These are phyloP conservation scores for Allophyes oxyacanthae DNA, from an alignment of 2,888 invertebrate genomes.

Conservation along the genomic window DNA sequence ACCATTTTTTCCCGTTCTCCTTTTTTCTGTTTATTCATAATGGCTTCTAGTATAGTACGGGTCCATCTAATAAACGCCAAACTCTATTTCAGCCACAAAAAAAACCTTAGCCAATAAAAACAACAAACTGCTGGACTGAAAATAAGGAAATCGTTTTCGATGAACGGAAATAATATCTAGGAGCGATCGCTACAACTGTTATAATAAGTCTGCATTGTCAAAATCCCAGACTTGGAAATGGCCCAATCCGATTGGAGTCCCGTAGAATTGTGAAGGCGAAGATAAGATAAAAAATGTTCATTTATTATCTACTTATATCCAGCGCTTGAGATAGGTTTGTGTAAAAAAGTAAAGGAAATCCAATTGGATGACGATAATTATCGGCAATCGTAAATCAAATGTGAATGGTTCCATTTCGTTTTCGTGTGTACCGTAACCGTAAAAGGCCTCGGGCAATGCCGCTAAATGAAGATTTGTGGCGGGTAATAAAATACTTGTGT, in stretches of 20 bases:
- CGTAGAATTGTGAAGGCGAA: conserved; percentile 25
- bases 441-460: conserved; percentile 68
- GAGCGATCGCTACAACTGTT: conserved; percentile 2
- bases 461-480: conserved; percentile 81
- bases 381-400: conserved; percentile 75
- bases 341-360: conserved; percentile 60
- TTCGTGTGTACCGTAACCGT: conserved; percentile 66
- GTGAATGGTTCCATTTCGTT: conserved; percentile 74
- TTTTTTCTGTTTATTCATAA: too few species aligned
- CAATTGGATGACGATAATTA: conserved; percentile 70
- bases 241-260: conserved; percentile 31
- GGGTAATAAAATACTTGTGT: conserved; percentile 75
- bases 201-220: conserved; percentile 33
- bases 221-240: conserved; percentile 35
- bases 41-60: too few species aligned
- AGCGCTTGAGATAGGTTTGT: conserved; percentile 42
- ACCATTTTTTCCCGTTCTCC: too few species aligned
- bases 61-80: too few species aligned
- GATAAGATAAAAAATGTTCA: conserved; percentile 30
- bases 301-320: conserved; percentile 28
- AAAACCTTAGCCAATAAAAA: not conserved
- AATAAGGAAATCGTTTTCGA: conserved; percentile 7
- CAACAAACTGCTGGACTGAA: not conserved
- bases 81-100: too few species aligned
- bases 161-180: conserved; percentile 13